Base-by-base conservation (phyloP, 1,140 invertebrate genomes). In the Ips typographus region DNA sequence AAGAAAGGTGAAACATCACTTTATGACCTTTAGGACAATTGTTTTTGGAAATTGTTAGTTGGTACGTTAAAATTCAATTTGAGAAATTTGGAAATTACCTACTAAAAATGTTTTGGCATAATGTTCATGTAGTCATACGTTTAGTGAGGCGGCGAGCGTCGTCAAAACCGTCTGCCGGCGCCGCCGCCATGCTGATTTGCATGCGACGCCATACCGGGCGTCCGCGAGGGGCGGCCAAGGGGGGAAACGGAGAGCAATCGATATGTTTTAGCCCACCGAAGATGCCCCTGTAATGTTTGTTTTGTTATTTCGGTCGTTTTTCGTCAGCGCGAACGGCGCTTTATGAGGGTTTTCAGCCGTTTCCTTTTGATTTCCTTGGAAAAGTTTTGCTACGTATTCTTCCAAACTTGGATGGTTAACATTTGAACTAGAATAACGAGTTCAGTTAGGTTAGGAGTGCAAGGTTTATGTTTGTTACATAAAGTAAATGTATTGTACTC, bases 231-330 rank as follows among this genome's bases (percentile, higher is more conserved):
- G 69, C 49, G 55, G 57, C 7, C 4, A 38, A 6, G 41, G 51
- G 74, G 76, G 74, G 70, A 71, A 83, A 81, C 82, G 22, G 22
- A 84, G 84, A 85, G 84, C 84, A 85, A 85, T 85, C 84, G 84
- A 85, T 85, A 85, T 78, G 77, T 79, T 80, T 77, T 76, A 78
- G 77, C 77, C 76, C 74, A 73, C 72, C 68, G 64, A 74, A 68
- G 70, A 70, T 63, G 51, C 68, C 68, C 60, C 61, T 51, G 60
- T 61, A 61, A 62, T 64, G 53, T 63, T 70, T 70, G 68, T 70
- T 70, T 68, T 56, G 51, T 49, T 70, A n/a, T 60, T 65, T 65
- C 49, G 49, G 40, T 52, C 49, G 38, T 66, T 57, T 66, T 65
- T 58, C 47, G 22, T 5, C 59, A 8, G 59, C 8, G 7, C 7